Conservation (phyloP, 2,797 vertebrate genomes). For the Pseudocheirus occidentalis region DNA sequence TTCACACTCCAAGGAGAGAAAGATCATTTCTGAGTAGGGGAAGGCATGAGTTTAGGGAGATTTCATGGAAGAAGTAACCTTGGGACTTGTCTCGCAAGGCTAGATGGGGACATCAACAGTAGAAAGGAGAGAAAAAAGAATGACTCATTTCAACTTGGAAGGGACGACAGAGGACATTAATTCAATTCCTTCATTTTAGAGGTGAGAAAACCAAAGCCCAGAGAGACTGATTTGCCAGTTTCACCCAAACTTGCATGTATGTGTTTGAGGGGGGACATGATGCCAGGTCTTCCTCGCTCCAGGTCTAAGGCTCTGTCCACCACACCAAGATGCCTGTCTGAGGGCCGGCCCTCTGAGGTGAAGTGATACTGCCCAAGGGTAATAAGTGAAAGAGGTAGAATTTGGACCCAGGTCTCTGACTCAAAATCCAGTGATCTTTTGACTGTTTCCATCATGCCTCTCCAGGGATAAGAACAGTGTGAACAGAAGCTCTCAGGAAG, state of each 20-base stretch:
- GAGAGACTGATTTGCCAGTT: not conserved
- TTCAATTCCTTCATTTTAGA: not conserved
- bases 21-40: not conserved
- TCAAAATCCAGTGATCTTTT: not conserved
- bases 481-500: not conserved
- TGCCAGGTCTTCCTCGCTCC: not conserved
- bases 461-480: not conserved
- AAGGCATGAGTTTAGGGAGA: not conserved
- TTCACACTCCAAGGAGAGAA: not conserved
- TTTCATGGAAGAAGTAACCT: not conserved
- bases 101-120: not conserved
- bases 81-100: not conserved
- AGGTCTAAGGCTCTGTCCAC: not conserved
- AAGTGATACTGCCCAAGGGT: not conserved
- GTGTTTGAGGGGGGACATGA: not conserved
- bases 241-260: not conserved
- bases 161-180: not conserved
- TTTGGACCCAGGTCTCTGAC: not conserved
- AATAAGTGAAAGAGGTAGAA: not conserved
- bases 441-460: not conserved
- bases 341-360: not conserved
- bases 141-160: not conserved
- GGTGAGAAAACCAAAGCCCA: not conserved
- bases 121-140: not conserved
- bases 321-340: not conserved